Evolutionary conservation across 2,888 invertebrate genomes (phyloP).

Genomic region (Timandra comae): DNA sequence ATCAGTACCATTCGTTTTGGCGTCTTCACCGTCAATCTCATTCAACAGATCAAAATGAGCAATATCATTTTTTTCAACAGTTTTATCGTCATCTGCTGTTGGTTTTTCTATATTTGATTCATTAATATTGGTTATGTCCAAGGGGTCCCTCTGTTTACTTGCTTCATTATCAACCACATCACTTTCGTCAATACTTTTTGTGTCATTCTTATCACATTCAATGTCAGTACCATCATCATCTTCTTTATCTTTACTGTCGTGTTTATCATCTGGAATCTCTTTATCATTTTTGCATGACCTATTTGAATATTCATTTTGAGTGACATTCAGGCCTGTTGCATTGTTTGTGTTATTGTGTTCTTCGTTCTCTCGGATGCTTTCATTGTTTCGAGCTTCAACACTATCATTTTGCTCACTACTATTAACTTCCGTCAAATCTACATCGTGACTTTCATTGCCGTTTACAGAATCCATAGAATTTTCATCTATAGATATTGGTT

Average conservation of each 20-base stretch:
- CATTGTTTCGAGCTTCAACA: slow-evolving; percentile 38
- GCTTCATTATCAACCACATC: slow-evolving; percentile 1
- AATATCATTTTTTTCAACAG: slow-evolving; percentile 2
- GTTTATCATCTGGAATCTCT: slow-evolving; percentile 4
- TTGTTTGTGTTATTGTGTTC: no score
- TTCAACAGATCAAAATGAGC: slow-evolving; percentile 4
- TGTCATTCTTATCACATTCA: slow-evolving; percentile 12
- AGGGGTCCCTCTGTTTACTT: background rate
- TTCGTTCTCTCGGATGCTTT: no score
- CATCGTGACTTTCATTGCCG: slow-evolving; percentile 45
- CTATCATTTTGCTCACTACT: slow-evolving; percentile 72
- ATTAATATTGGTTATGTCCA: slow-evolving; percentile 1
- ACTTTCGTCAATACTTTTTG: no score
- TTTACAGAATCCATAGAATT: slow-evolving; percentile 61
- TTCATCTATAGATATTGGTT: slow-evolving; percentile 72
- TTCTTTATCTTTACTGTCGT: slow-evolving; percentile 5
- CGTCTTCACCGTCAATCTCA: background rate
- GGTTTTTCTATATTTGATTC: background rate
- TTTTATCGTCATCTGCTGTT: background rate
- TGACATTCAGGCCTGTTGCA: no score
- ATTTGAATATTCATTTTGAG: slow-evolving; percentile 5
- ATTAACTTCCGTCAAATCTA: slow-evolving; percentile 54
- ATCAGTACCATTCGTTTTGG: slow-evolving; percentile 10
- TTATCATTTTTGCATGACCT: slow-evolving; percentile 6
- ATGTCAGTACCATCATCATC: slow-evolving; percentile 3